Base-by-base conservation (phyloP, 2,797 vertebrate species). In the Falco peregrinus region DNA sequence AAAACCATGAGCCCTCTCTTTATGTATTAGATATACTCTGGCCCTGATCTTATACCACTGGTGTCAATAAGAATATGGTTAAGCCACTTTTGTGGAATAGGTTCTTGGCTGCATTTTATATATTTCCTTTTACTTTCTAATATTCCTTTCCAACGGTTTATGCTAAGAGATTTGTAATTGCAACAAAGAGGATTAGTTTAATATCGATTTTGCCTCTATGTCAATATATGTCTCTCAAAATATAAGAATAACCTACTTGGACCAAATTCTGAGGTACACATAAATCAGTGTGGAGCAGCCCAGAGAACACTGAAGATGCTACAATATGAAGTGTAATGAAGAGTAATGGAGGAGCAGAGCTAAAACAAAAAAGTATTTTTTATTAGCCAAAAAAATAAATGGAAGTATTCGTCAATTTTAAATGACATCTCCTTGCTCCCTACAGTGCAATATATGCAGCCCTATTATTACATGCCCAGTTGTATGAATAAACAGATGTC, bases 71-170 rank as follows among this genome's bases (percentile, higher is more conserved):
- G 9, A 87, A 54, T 13, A 41, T 13, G 19, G 15, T 13, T 77
- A 82, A 91, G 6, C 5, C 35, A 65, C 31, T 64, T 65, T 15
- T 21, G 13, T 77, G 37, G 14, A 63, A n/a, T n/a, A 76, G 24
- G 6, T 41, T 54, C 41, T 48, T 87, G 57, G 8, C 47, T 61
- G 19, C 9, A 10, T 20, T 88, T 89, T 80, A 17, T 15, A 1
- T 54, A 65, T 69, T 95, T 86, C 17, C 18, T 83, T 80, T 84
- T 25, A 43, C 17, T 86, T 83, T 79, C 19, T 71, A 69, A 88
- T 54, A 54, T 39, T 81, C 29, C 78, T 84, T 26, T 28, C 54
- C 57, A 81, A 73, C 73, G 19, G 10, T 81, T 78, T 70, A 54
- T 47, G 15, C n/a, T n/a, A 11, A 60, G 37, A 80, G n/a, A 81